Base-by-base conservation (phyloP, 2,797 vertebrate genomes). In the Threskiornis aethiopicus region DNA sequence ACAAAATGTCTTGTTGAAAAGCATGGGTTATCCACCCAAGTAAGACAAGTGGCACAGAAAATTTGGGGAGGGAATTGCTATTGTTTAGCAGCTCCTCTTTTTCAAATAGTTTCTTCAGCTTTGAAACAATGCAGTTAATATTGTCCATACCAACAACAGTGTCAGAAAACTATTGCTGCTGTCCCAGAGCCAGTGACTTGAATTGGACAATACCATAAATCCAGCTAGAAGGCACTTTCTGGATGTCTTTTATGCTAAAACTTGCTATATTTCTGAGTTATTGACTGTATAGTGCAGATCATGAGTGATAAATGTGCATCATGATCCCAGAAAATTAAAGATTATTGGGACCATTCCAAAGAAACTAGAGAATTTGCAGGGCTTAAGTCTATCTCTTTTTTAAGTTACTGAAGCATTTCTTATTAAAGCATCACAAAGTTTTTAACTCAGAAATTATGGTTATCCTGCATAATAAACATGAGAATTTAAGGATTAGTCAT, bases 251-350 rank as follows among this genome's bases (percentile, higher is more conserved):
- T 93, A 65, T 81, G 39, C 57, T 93, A 79, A 96, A 94, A 64
- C 11, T 35, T 83, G 31, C 22, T 93, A 41, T 84, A 89, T 95
- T 96, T 96, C 87, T 89, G 51, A 93, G 41, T 39, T 73, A 55
- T 64, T 92, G 54, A 93, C 61, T 92, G 46, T 83, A 52, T 51
- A 51, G 35, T 82, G 29, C 31, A 76, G 59, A 93, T 77, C 42
- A 58, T 67, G 15, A 93, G 22, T 37, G 33, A 85, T 76, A 91
- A 90, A 93, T 49, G 49, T 94, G 54, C 31, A 75, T 89, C 20
- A 12, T 9, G 5, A 57, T 51, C 67, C 37, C 49, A 94, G 76
- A 95, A 95, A 95, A 91, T n/a, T 69, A 70, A 72, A 93, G 11
- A 65, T 42, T 93, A 57, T 79, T 97, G 72, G 15, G 62, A 93